These are phyloP conservation scores for Argyra leucocephala DNA, from an alignment of 2,888 invertebrate genomes.

Conservation along the genomic window DNA sequence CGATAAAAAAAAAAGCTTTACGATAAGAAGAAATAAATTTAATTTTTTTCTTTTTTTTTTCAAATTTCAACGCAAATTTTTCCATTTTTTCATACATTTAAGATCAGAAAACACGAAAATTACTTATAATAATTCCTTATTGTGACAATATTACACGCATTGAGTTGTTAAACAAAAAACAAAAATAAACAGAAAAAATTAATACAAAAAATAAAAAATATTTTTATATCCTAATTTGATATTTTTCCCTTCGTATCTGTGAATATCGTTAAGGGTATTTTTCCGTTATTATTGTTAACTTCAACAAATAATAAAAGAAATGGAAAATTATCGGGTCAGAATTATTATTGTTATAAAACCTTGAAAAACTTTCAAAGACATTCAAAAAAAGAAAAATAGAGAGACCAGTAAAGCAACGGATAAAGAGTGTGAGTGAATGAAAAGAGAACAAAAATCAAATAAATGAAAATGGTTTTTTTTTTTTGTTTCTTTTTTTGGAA, in stretches of 20 bases:
- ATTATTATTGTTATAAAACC: background rate
- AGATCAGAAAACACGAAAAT: background rate
- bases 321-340: background rate
- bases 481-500: background rate
- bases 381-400: background rate
- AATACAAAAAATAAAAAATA: no score
- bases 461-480: background rate
- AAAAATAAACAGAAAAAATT: background rate
- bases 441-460: background rate
- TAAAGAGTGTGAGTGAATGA: background rate
- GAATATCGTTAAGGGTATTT: background rate
- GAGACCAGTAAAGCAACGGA: no score
- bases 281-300: background rate
- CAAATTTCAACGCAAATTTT: background rate
- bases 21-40: background rate
- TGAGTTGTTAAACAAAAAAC: background rate
- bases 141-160: background rate
- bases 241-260: background rate
- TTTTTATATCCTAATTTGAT: background rate
- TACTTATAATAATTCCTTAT: conserved; percentile 2
- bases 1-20: no score
- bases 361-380: background rate
- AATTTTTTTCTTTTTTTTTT: background rate
- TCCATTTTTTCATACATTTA: background rate
- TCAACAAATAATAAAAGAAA: background rate